A percentile compares a stretch with the other conserved stretches of the same genome.
Evolutionary conservation across 1,140 invertebrate genomes (phyloP).

Genomic region (Habropoda laboriosa): DNA sequence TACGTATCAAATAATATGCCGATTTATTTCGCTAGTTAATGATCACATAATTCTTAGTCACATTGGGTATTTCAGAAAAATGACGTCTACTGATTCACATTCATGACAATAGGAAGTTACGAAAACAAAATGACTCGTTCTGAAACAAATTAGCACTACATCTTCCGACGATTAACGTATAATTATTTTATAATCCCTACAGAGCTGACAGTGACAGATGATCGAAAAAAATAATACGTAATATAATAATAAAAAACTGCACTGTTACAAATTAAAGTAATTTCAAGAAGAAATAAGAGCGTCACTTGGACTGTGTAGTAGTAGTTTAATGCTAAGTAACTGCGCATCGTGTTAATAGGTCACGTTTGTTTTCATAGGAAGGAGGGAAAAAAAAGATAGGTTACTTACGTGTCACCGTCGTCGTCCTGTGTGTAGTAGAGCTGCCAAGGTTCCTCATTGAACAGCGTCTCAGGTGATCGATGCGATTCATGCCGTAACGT

Average conservation of each 20-base stretch:
- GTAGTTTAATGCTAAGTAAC: too few species aligned
- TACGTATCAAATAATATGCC: not conserved
- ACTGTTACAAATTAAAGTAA: too few species aligned
- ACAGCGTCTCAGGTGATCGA: conserved; percentile 35
- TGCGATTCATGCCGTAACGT: not conserved
- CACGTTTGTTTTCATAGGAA: not conserved
- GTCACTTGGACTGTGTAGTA: too few species aligned
- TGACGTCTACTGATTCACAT: not conserved
- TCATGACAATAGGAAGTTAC: too few species aligned
- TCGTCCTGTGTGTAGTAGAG: conserved; percentile 85
- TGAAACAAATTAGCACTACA: too few species aligned
- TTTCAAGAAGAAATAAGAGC: too few species aligned
- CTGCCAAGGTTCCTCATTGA: conserved; percentile 80
- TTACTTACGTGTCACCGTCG: conserved; percentile 88
- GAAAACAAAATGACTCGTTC: not conserved
- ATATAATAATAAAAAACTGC: too few species aligned
- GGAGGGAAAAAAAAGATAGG: not conserved
- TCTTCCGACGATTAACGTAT: too few species aligned
- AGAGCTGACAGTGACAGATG: too few species aligned
- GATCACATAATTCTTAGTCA: not conserved
- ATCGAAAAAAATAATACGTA: too few species aligned
- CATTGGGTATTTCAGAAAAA: not conserved
- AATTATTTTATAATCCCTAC: too few species aligned
- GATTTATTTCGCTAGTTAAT: conserved; percentile 1
- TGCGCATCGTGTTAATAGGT: not conserved